A percentile compares a stretch with the other conserved stretches of the same genome.
phyloP scores from a whole-genome alignment of 1,140 invertebrate species.

The Aporrectodea caliginosa region DNA sequence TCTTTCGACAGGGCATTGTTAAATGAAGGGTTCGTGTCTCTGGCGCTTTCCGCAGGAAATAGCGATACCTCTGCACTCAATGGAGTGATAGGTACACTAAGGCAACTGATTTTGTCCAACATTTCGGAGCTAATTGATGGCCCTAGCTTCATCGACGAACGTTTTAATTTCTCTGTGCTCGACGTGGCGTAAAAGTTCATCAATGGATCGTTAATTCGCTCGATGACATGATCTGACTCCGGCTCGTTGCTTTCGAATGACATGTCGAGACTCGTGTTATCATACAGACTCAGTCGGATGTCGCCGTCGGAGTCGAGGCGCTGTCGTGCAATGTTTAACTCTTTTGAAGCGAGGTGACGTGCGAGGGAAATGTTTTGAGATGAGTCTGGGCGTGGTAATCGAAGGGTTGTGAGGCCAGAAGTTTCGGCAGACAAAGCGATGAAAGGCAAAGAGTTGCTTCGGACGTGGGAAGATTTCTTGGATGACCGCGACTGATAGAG shows the following conservation, averaged over 20 bases:
- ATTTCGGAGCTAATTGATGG: not conserved
- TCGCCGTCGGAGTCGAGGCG: not conserved
- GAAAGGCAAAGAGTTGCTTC: not conserved
- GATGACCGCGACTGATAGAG: not conserved
- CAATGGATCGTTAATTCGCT: not conserved
- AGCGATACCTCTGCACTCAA: no score
- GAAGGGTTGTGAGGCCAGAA: not conserved
- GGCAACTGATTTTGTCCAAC: not conserved
- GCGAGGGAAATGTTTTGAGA: not conserved
- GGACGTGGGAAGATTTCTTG: not conserved
- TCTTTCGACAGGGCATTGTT: no score
- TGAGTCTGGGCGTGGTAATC: not conserved
- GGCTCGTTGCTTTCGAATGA: not conserved
- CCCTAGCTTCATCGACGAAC: not conserved
- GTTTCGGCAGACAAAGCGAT: not conserved
- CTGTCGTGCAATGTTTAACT: not conserved
- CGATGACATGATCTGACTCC: not conserved
- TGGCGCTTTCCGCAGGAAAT: no score
- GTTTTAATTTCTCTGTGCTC: not conserved
- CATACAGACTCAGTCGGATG: not conserved
- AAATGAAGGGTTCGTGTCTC: no score
- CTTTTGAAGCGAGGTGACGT: not conserved
- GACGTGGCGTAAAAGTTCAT: not conserved
- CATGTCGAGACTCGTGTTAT: not conserved
- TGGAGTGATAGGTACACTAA: no score